These are phyloP conservation scores for Diuraphis noxia DNA, from an alignment of 1,140 invertebrate genomes.

Conservation along the genomic window DNA sequence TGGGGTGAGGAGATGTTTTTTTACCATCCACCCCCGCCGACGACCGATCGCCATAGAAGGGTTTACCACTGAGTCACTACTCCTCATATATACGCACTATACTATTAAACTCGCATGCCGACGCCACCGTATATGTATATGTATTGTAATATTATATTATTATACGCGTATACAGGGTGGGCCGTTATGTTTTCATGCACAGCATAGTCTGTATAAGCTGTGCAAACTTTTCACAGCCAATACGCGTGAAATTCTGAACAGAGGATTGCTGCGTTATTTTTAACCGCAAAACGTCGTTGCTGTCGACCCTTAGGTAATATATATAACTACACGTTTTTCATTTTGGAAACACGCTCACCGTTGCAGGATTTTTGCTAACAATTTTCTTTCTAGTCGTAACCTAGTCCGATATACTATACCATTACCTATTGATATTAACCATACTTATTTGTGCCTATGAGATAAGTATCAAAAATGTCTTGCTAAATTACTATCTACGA, in stretches of 20 bases:
- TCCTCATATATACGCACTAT: not conserved
- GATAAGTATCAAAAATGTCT: no score
- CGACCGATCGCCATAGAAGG: conserved; percentile 8
- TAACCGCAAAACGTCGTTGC: not conserved
- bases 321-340: not conserved
- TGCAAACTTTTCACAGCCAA: not conserved
- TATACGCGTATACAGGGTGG: not conserved
- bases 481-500: no score
- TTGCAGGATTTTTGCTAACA: not conserved
- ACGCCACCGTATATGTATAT: not conserved
- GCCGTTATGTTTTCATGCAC: not conserved
- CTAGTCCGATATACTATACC: no score
- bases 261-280: not conserved
- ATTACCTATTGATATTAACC: no score
- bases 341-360: not conserved
- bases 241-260: no score
- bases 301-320: not conserved
- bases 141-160: not conserved
- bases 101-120: not conserved
- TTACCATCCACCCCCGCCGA: conserved; percentile 18
- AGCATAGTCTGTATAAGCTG: no score
- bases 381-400: not conserved
- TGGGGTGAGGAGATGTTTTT: conserved; percentile 37
- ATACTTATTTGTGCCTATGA: no score
- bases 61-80: conserved; percentile 49